A percentile compares a stretch with the other conserved stretches of the same genome.
Evolutionary conservation across 2,797 vertebrate species (phyloP).

Genomic region (Otolemur crassicaudatus): DNA sequence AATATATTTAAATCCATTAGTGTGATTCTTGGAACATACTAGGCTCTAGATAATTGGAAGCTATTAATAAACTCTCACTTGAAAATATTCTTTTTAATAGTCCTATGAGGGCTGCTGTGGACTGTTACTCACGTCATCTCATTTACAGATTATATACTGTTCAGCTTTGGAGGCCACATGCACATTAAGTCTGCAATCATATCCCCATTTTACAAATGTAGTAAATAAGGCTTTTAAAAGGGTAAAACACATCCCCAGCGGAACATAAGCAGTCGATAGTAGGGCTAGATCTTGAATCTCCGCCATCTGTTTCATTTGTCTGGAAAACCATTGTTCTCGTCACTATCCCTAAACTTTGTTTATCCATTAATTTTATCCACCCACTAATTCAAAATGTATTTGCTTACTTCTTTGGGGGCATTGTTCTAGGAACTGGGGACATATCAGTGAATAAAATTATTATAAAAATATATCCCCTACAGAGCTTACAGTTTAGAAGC

Average conservation of each 20-base stretch:
- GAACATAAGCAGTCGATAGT: not conserved
- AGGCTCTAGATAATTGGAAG: not conserved
- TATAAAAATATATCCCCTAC: not conserved
- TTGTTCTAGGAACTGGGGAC: not conserved
- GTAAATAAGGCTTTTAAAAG: not conserved
- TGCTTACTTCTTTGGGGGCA: not conserved
- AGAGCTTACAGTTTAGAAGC: not conserved
- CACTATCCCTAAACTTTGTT: not conserved
- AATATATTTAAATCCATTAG: not conserved
- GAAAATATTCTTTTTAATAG: not conserved
- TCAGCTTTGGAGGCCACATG: not conserved
- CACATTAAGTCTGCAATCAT: not conserved
- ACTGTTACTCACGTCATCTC: not conserved
- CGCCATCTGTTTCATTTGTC: not conserved
- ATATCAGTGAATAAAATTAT: not conserved
- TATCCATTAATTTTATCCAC: not conserved
- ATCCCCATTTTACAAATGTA: not conserved
- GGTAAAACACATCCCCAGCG: not conserved
- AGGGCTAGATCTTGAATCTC: not conserved
- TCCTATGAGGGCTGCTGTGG: not conserved
- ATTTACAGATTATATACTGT: not conserved
- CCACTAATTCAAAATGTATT: not conserved
- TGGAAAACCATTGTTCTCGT: not conserved
- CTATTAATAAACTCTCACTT: constrained; percentile 19
- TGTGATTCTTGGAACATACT: constrained; percentile 27